Evolutionary conservation across 2,797 vertebrate species (phyloP), one percentile per base, ranked within the genome.

Genomic region (Aphelocoma californica): DNA sequence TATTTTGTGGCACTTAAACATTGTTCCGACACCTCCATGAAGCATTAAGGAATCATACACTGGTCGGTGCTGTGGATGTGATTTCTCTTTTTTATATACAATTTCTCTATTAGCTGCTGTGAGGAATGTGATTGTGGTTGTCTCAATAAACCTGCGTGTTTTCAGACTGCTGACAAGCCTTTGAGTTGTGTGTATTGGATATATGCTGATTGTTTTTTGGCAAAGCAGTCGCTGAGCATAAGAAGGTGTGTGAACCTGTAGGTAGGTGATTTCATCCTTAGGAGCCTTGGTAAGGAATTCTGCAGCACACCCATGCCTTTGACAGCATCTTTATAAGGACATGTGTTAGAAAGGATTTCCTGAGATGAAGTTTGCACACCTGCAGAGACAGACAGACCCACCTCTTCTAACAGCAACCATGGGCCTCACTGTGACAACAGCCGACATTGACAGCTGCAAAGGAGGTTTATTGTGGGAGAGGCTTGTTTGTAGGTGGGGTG

Each of bases 371-470:
- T 44, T 21, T 77, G 47, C 21, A 31, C 31, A 21, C 34, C 38
- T 34, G 3, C 2, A 13, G 58, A 66, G 34, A 18, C 18, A 1
- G 5, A 36, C 29, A 83, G 50, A 31, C 7, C 12, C 34, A 29
- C 12, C 8, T 74, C 53, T 74, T 18, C 29, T 17, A 7, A 44
- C 14, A 86, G 42, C 38, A 24, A 0, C 34, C 0, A 0, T 15
- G 58, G 65, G 12, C 34, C 45, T 83, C 6, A 1, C 38, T 48
- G 51, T 47, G 42, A 29, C 58, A 25, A 5, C 2, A 17, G 38
- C 42, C 84, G 56, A 62, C 24, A 51, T 1, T 32, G 34, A 18
- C 36, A n/a, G 25, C 8, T 48, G 62, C 32, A 20, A 58, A 48
- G 25, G 14, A 93, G 32, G 4, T 66, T 28, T 47, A 3, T 24